phyloP scores from a whole-genome alignment of 2,797 vertebrate species.

The Merluccius polli region DNA sequence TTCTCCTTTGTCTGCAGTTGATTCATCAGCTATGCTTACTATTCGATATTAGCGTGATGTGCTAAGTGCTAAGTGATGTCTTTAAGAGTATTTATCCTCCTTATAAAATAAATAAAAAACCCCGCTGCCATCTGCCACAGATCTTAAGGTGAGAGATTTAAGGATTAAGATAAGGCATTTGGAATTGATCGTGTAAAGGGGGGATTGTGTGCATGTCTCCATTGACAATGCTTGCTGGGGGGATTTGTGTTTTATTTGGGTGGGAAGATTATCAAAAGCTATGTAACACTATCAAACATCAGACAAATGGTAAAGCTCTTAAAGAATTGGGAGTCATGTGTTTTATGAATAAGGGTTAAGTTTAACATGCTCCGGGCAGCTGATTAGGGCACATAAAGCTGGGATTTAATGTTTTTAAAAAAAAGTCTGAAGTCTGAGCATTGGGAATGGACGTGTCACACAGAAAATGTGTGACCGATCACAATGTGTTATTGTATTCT shows the following conservation, averaged over 20 bases:
- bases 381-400: not conserved
- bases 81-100: not conserved
- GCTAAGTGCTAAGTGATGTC: not conserved
- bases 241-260: slow-evolving; percentile 2
- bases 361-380: not conserved
- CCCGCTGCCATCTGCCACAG: slow-evolving; percentile 16
- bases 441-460: not conserved
- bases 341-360: slow-evolving; percentile 11
- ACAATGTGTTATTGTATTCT: not conserved
- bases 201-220: slow-evolving; percentile 5
- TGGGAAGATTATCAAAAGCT: slow-evolving; percentile 1
- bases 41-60: not conserved
- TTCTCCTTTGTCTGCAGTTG: not conserved
- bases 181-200: slow-evolving; percentile 14
- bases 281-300: slow-evolving; percentile 10
- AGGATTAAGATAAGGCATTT: slow-evolving; percentile 20
- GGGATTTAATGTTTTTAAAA: not conserved
- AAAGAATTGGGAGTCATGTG: slow-evolving; percentile 13
- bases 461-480: not conserved
- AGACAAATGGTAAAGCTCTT: slow-evolving; percentile 18
- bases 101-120: not conserved
- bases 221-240: slow-evolving; percentile 1
- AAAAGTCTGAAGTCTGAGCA: not conserved
- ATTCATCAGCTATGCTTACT: not conserved
- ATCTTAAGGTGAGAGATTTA: slow-evolving; percentile 18